Conservation (phyloP, 2,888 invertebrate species). For the Dasypolia templi region DNA sequence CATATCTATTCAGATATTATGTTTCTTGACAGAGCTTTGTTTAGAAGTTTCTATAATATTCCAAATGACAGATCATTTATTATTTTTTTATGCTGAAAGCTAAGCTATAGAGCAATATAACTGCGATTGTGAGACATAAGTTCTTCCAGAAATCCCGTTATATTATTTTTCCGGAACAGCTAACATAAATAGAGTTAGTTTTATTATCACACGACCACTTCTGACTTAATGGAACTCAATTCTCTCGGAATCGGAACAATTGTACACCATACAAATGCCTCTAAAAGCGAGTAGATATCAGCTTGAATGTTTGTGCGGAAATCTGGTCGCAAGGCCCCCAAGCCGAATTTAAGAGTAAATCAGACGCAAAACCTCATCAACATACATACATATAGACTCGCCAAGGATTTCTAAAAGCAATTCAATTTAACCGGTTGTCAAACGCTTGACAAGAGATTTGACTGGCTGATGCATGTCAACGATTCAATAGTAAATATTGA, state of each 20-base stretch:
- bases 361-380: constrained; percentile 12
- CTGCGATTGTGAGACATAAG: not conserved
- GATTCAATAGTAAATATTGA: not conserved
- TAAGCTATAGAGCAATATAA: not conserved
- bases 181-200: not conserved
- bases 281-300: not conserved
- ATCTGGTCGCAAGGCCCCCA: not conserved
- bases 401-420: constrained; percentile 5
- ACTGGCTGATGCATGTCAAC: not conserved
- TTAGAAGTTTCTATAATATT: not conserved
- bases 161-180: not conserved
- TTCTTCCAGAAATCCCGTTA: not conserved
- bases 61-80: not conserved
- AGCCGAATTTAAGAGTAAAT: not conserved
- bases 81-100: not conserved
- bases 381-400: constrained; percentile 22
- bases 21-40: no score
- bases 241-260: not conserved
- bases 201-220: not conserved
- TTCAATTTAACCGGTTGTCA: constrained; percentile 40
- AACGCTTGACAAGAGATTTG: constrained; percentile 21
- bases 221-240: not conserved
- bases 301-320: not conserved
- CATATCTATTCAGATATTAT: no score
- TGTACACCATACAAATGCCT: not conserved